Conservation (phyloP, 2,797 vertebrate genomes). For the Spatula versicolor region DNA sequence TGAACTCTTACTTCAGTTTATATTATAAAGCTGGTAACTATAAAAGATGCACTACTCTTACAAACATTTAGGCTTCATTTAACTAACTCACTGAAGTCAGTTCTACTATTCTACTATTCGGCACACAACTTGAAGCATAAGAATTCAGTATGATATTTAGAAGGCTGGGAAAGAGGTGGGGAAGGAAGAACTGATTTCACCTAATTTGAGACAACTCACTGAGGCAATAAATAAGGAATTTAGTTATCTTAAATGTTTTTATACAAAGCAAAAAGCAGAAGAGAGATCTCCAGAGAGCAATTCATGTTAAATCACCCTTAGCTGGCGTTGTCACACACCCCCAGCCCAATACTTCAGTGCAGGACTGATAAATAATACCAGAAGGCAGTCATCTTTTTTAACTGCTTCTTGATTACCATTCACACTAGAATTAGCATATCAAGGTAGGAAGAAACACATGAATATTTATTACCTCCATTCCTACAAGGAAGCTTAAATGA, state of each 20-base stretch:
- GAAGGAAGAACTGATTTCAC: conserved; percentile 20
- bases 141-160: conserved; percentile 11
- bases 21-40: background rate
- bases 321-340: conserved; percentile 56
- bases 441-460: conserved; percentile 77
- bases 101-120: accelerated
- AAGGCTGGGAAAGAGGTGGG: background rate
- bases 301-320: conserved; percentile 20
- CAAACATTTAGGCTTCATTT: background rate
- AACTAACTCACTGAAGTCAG: background rate
- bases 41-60: background rate
- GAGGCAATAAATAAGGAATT: conserved; percentile 23
- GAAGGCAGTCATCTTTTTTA: conserved; percentile 66
- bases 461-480: conserved; percentile 75
- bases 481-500: conserved; percentile 67
- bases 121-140: background rate
- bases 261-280: conserved; percentile 15
- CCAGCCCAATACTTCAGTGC: conserved; percentile 51
- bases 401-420: conserved; percentile 74
- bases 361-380: conserved; percentile 78
- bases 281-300: background rate
- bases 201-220: background rate
- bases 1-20: background rate
- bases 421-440: conserved; percentile 74
- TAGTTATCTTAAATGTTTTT: conserved; percentile 9